Evolutionary conservation across 2,888 invertebrate species (phyloP), one percentile per base, ranked within the genome.

Genomic region (Mythimna albipuncta): DNA sequence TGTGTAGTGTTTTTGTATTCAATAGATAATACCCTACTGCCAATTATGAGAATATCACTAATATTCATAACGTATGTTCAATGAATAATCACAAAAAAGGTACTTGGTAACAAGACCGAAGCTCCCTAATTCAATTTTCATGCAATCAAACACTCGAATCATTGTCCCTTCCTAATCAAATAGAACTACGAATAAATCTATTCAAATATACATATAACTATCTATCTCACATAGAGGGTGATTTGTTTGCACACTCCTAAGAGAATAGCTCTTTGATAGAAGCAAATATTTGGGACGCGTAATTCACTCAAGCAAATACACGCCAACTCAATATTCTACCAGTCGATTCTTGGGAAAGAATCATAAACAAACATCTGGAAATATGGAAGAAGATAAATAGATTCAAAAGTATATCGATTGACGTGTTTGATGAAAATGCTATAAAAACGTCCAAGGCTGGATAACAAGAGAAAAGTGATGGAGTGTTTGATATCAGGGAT

Each of bases 301-400:
- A 64, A 78, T 59, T 70, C 19, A 41, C 26, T 35, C 26, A 26
- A 70, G 50, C 52, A 80, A 79, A 79, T 59, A 65, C 52, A 69
- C 47, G 9, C 50, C 26, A 13, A 64, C 44, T 26, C 5, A 26
- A 64, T 64, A 59, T 32, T 64, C 44, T 54, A 62, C 9, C 35
- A 70, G 11, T 50, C 6, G 65, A 59, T 75, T 79, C 65, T 66
- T 21, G 19, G 13, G 6, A 69, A 63, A 63, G 38, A 70, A 59
- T 65, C 26, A 21, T 63, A 55, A 58, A 57, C 52, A 80, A 64
- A 75, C 57, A 67, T 67, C 50, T 52, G n/a, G 10, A 52, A 64
- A 68, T 54, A 58, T 66, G 58, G 35, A 69, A 59, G n/a, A 63
- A 78, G 66, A 59, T 69, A 66, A 72, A 72, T 73, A 32, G 11